Base-by-base conservation (phyloP, 2,888 invertebrate genomes). In the Eurytoma californica region DNA sequence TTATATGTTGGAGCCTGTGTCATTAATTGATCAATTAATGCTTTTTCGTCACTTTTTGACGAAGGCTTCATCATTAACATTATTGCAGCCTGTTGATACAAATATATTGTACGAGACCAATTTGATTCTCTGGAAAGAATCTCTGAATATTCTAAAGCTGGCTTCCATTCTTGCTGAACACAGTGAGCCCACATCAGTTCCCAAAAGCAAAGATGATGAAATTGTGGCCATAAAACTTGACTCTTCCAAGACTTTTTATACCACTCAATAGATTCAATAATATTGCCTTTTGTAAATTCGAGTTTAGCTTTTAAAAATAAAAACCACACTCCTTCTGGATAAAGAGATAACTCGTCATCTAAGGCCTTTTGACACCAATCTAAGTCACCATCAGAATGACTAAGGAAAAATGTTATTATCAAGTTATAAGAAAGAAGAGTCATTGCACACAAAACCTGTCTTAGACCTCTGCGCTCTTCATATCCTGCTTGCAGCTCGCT, bases 131-230 rank as follows among this genome's bases (percentile, higher is more conserved):
- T 92, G 2, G 95, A 91, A 69, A 98, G 91, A 74, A 92, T 92
- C 69, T 92, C 92, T 0, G 97, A 95, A 89, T 94, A 97, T 24
- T 91, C 90, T 55, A 94, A 92, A 0, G 97, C 95, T 83, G 94
- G 92, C 69, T 93, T 92, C 97, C 96, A 98, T 82, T 96, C 94
- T 85, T 94, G 92, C 85, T 93, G 92, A 61, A 94, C 90, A 83
- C 95, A 94, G 87, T 96, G 94, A 1, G 96, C 94, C 97, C 97
- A 98, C 92, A 97, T 93, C 53, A 98, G 92, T 88, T 98, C 98
- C 98, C 98, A 98, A 88, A 94, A 97, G 89, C 97, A 97, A 3
- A 98, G 91, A 88, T 98, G 97, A 88, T 97, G 97, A 89, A 98
- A 97, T 90, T 98, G 97, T 0, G 94, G 94, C 97, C 97, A 98